phyloP scores from a whole-genome alignment of 2,113 vertebrate genomes.

The Pseudorectes ferrugineus region DNA sequence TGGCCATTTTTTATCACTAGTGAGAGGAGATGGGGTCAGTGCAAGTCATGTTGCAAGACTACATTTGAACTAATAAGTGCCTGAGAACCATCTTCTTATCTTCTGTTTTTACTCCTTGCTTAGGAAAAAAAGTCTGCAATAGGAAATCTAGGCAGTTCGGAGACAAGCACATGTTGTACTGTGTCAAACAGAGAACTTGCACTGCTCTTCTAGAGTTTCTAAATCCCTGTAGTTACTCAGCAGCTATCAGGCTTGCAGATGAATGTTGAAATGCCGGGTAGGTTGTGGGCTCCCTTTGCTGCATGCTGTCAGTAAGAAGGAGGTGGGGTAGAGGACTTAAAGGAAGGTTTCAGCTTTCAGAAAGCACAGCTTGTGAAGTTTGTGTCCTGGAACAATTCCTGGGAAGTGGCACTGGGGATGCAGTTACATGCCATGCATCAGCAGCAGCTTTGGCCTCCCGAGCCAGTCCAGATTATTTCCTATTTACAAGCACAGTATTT shows the following conservation, averaged over 20 bases:
- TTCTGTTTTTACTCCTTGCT: background rate
- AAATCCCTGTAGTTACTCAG: background rate
- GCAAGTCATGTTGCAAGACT: background rate
- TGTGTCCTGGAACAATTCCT: background rate
- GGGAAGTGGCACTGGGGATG: background rate
- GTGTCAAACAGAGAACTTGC: background rate
- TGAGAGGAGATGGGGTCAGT: background rate
- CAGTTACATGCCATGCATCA: background rate
- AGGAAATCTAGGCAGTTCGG: background rate
- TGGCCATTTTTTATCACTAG: background rate
- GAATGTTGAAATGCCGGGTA: background rate
- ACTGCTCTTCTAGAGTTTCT: background rate
- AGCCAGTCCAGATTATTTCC: background rate
- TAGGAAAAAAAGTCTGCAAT: background rate
- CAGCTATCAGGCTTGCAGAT: background rate
- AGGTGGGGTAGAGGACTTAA: background rate
- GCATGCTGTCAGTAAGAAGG: background rate
- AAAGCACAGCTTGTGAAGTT: background rate
- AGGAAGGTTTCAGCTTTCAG: background rate
- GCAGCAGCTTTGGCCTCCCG: background rate
- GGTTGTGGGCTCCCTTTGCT: background rate
- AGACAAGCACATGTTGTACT: background rate
- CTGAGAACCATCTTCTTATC: background rate
- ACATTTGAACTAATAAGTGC: background rate
- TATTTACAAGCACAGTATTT: background rate